Evolutionary conservation across 1,140 invertebrate species (phyloP), one percentile per base, ranked within the genome.

Genomic region (Zaprionus africanus): DNA sequence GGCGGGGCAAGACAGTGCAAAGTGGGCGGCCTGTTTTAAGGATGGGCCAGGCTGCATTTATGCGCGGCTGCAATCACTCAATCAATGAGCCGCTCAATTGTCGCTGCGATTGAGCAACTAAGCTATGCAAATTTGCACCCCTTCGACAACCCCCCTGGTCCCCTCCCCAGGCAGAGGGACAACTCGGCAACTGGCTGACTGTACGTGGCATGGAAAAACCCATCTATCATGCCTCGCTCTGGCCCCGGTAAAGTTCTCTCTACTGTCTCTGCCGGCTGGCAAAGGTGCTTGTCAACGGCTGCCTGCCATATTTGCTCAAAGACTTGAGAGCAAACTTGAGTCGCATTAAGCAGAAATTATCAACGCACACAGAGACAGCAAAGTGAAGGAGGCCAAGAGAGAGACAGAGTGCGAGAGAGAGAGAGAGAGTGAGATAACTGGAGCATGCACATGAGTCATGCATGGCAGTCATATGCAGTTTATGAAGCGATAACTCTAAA

Each of bases 261-360:
- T 58, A 6, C 41, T 46, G n/a, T 46, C 38, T 41, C 38, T 41
- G 15, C 13, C 38, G 5, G 38, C 66, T 12, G 34, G 65, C 71
- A 67, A 73, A 77, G 69, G 75, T 77, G 75, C 69, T 67, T 77
- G 70, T 67, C 75, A 73, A 73, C 70, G 60, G 54, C 49, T 64
- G 59, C 46, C 73, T 84, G 80, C 58, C 76, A 88, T 87, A 87
- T 87, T 87, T 88, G 81, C 74, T 76, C 60, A 81, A 88, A 83
- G 77, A 88, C 84, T 83, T 78, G 65, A 87, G 80, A 87, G 83
- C 84, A 87, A 87, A 87, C 83, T 87, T 83, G 66, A 87, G 83
- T 87, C 77, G 84, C 83, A 87, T 87, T 87, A 87, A 86, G 83
- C 71, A 71, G 65, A 87, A 87, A 87, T 87, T 83, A 87, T 86